Evolutionary conservation across 2,797 vertebrate species (phyloP).

Genomic region (Pangasius macronema): DNA sequence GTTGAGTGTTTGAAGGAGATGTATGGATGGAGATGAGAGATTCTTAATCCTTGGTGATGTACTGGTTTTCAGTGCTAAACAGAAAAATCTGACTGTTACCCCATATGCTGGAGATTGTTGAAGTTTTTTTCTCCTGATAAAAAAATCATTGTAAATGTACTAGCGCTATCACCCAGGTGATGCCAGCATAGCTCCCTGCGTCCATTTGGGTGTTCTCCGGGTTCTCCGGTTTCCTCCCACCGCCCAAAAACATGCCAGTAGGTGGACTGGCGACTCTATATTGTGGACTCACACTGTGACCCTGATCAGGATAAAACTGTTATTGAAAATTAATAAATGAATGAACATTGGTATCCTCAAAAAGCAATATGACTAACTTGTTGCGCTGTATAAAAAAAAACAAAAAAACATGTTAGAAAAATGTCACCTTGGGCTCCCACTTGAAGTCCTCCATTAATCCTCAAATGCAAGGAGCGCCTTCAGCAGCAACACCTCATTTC

Average conservation of each 20-base stretch:
- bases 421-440: conserved; percentile 35
- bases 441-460: conserved; percentile 25
- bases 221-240: neutral
- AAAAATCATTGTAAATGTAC: no score
- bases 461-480: neutral
- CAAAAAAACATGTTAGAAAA: neutral
- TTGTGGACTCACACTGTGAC: neutral
- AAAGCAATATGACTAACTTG: neutral
- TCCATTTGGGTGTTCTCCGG: neutral
- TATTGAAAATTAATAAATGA: neutral
- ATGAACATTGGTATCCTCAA: neutral
- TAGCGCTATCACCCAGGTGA: no score
- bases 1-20: no score
- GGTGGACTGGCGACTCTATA: neutral
- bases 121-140: no score
- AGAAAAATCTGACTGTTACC: neutral
- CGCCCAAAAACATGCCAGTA: neutral
- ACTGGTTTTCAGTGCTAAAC: neutral
- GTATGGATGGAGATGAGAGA: no score
- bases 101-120: no score
- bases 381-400: neutral
- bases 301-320: neutral
- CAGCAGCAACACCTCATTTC: conserved; percentile 4
- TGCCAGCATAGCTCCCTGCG: no score
- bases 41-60: no score